Conservation (phyloP, 2,888 invertebrate genomes). For the Bellardia pandia region DNA sequence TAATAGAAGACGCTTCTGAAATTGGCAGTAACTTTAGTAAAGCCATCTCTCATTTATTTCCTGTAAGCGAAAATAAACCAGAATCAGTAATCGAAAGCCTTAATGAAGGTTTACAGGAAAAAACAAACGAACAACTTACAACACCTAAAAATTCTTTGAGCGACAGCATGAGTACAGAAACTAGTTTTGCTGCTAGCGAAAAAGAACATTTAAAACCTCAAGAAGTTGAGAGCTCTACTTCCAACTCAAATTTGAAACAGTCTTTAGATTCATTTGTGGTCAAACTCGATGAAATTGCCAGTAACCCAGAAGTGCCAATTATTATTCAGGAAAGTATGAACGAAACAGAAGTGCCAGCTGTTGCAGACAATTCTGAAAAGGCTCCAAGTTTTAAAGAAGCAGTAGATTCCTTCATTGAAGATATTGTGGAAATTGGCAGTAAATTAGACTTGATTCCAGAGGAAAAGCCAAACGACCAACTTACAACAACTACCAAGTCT, state of each 20-base stretch:
- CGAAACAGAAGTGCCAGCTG: not conserved
- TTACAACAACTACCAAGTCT: not conserved
- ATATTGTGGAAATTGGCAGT: slow-evolving; percentile 12
- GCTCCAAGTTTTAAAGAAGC: not conserved
- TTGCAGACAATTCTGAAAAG: not conserved
- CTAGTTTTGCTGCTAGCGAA: not conserved
- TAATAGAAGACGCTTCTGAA: not conserved
- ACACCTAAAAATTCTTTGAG: not conserved
- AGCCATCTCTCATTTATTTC: not conserved
- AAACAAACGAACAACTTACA: not conserved
- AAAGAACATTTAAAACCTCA: not conserved
- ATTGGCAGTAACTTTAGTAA: not conserved
- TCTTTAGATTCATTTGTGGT: not conserved
- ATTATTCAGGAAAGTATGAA: not conserved
- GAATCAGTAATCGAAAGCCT: not conserved
- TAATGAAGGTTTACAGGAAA: not conserved
- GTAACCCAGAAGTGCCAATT: not conserved
- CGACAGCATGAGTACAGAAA: not conserved
- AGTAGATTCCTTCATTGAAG: slow-evolving; percentile 11
- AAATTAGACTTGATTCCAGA: not conserved
- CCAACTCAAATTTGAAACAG: not conserved
- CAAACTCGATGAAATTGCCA: not conserved
- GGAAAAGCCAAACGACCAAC: not conserved
- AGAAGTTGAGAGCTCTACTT: not conserved
- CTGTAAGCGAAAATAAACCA: not conserved